Percentiles rank a stretch among this genome's conserved stretches.
These are phyloP conservation scores for Melanophora roralis DNA, from an alignment of 2,888 invertebrate genomes.

Conservation along the genomic window DNA sequence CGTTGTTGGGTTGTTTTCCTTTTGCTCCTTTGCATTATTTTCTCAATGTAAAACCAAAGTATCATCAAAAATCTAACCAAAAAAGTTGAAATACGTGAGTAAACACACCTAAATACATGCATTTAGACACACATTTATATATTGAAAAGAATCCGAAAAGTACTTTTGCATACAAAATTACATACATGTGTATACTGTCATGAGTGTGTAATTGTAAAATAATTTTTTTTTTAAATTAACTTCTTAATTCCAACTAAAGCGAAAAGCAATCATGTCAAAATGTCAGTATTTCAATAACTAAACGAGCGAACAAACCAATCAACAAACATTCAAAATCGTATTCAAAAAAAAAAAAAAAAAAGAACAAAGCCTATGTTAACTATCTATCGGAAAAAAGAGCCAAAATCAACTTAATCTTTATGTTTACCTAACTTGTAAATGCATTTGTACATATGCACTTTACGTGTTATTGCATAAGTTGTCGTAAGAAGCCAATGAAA, in stretches of 20 bases:
- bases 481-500: conserved; percentile 15
- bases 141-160: too few relatives aligned
- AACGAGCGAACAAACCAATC: not conserved
- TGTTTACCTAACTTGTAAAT: conserved; percentile 28
- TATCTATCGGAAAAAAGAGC: not conserved
- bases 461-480: not conserved
- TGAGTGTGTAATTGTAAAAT: not conserved
- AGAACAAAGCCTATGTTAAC: conserved; percentile 50
- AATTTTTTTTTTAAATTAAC: not conserved
- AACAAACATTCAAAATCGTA: not conserved
- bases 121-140: not conserved
- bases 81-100: conserved; percentile 58
- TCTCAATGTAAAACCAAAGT: conserved; percentile 52
- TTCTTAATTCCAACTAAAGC: conserved; percentile 34
- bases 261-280: conserved; percentile 54
- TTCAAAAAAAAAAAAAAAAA: conserved; percentile 12
- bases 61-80: conserved; percentile 53
- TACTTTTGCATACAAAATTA: not conserved
- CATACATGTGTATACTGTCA: not conserved
- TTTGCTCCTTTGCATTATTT: conserved; percentile 2
- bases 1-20: too few relatives aligned
- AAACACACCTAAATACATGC: conserved; percentile 22
- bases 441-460: not conserved
- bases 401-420: conserved; percentile 36
- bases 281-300: conserved; percentile 36